Base-by-base conservation (phyloP, 2,113 vertebrate genomes). In the Odontesthes bonariensis region DNA sequence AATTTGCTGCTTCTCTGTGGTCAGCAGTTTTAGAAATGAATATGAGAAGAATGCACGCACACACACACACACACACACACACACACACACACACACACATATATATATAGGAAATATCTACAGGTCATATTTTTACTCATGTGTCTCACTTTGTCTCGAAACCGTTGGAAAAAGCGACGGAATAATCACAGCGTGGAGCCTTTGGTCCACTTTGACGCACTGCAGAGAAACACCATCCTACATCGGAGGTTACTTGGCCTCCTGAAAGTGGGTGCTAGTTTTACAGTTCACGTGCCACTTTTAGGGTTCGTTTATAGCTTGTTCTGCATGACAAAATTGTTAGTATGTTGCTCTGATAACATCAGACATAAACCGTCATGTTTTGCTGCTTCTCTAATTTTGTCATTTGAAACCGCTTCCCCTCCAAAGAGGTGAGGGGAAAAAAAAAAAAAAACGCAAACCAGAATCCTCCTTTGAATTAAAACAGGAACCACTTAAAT, bases 151-250 rank as follows among this genome's bases (percentile, higher is more conserved):
- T 6, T 27, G 14, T 53, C 17, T 61, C 32, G 58, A 61, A 13
- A 51, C 31, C 19, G 19, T 40, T 5, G 0, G 1, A 56, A 85
- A 69, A 69, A 31, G 7, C 8, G 38, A 14, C 47, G 14, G 55
- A 19, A 55, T 63, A 44, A 51, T 44, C 2, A 1, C 42, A 31
- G n/a, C 42, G 19, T 9, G 35, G 16, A 16, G 52, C 19, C 22
- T 10, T 8, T 17, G 19, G 67, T 27, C 38, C 16, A 44, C 42
- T 46, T 75, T 83, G 75, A 81, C 81, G 62, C 68, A 31, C 20
- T 56, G 80, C 67, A 56, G 53, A 12, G 61, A 76, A 79, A 81
- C 0, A 4, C 12, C 44, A 33, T 59, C 55, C n/a, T 49, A 58
- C 2, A 0, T 42, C 61, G 56, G 52, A 76, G 19, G 74, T 75